Percentiles rank a stretch among this genome's conserved stretches.
phyloP scores from a whole-genome alignment of 2,888 invertebrate species.

The Yponomeuta evonymella region DNA sequence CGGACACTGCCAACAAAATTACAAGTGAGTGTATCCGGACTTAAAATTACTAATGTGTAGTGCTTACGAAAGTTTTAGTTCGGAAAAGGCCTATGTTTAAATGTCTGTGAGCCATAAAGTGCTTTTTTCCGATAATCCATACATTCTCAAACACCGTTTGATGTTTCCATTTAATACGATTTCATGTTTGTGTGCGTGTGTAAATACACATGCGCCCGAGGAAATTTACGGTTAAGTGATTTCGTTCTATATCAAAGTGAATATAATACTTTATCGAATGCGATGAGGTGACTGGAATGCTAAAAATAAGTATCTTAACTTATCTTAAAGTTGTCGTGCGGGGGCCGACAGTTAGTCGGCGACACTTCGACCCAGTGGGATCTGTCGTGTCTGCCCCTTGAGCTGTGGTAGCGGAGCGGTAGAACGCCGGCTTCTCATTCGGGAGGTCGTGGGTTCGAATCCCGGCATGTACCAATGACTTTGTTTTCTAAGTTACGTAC shows the following conservation, averaged over 20 bases:
- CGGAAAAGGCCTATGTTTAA: background rate
- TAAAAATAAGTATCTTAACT: background rate
- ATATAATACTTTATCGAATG: background rate
- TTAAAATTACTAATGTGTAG: background rate
- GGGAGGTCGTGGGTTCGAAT: no score
- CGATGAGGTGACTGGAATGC: background rate
- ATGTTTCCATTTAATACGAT: background rate
- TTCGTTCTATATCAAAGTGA: background rate
- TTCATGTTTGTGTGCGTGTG: background rate
- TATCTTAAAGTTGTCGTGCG: no score
- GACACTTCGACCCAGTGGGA: no score
- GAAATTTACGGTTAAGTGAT: background rate
- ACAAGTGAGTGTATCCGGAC: no score
- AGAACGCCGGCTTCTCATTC: no score
- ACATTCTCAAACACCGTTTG: background rate
- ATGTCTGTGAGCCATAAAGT: background rate
- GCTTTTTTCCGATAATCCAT: background rate
- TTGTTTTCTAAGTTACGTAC: no score
- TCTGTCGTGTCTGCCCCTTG: no score
- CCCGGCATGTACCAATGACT: no score
- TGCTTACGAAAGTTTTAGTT: background rate
- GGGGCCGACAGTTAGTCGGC: no score
- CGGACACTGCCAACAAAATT: no score
- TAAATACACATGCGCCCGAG: background rate
- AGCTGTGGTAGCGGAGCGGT: no score